Evolutionary conservation across 2,113 vertebrate genomes (phyloP).

Genomic region (Paracanthobrama guichenoti): DNA sequence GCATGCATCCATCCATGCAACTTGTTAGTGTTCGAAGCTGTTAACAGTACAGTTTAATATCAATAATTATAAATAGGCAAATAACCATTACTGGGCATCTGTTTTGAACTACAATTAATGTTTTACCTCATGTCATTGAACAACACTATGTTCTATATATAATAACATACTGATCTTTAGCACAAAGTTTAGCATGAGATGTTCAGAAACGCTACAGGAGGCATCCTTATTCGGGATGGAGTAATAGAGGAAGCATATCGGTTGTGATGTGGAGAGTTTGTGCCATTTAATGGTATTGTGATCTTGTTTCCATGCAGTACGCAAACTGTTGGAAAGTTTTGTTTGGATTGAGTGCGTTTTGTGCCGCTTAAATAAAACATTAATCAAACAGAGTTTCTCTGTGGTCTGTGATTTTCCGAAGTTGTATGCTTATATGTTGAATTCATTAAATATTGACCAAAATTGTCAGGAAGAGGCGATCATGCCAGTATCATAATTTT

Average conservation of each 20-base stretch:
- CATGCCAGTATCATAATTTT: background rate
- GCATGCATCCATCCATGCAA: slow-evolving; percentile 65
- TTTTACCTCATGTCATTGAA: slow-evolving; percentile 36
- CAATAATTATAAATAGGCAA: slow-evolving; percentile 21
- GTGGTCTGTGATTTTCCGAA: background rate
- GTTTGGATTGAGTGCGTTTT: slow-evolving; percentile 47
- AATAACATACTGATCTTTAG: slow-evolving; percentile 16
- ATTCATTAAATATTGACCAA: background rate
- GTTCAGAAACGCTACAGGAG: background rate
- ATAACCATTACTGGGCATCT: slow-evolving; percentile 34
- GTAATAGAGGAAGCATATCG: background rate
- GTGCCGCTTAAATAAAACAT: slow-evolving; percentile 61
- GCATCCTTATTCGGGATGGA: background rate
- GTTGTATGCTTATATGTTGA: background rate
- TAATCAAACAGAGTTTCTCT: slow-evolving; percentile 23
- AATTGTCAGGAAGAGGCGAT: background rate
- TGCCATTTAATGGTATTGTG: slow-evolving; percentile 1
- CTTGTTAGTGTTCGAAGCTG: slow-evolving; percentile 41
- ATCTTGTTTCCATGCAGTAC: background rate
- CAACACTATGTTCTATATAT: slow-evolving; percentile 28
- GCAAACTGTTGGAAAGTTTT: slow-evolving; percentile 26
- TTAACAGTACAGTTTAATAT: slow-evolving; percentile 13
- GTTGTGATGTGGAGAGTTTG: background rate
- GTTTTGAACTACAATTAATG: slow-evolving; percentile 25
- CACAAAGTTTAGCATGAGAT: slow-evolving; percentile 1